Conservation (phyloP, 2,113 vertebrate species). For the Sterna hirundo region DNA sequence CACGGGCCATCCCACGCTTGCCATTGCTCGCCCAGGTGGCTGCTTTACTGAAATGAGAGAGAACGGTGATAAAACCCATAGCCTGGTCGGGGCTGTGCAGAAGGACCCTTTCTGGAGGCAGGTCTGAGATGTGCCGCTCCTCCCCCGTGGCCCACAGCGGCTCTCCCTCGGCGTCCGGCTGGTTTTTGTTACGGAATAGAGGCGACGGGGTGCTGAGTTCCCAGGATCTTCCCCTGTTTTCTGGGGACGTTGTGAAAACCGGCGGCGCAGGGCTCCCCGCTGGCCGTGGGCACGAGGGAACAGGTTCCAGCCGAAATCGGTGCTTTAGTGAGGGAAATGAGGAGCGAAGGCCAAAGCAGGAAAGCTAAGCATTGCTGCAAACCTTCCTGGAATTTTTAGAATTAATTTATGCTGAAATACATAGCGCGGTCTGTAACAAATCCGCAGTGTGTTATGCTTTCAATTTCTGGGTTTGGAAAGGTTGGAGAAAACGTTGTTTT, state of each 20-base stretch:
- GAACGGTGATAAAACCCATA: accelerated
- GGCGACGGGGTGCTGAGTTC: too few species aligned
- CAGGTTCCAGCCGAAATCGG: not conserved
- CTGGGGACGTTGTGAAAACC: not conserved
- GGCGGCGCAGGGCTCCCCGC: not conserved
- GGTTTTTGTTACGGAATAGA: accelerated
- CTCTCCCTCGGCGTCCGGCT: not conserved
- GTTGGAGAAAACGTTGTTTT: not conserved
- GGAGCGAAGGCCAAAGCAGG: not conserved
- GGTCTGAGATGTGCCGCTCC: not conserved
- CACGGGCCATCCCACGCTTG: not conserved
- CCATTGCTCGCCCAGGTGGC: not conserved
- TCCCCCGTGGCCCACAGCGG: accelerated
- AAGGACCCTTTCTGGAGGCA: not conserved
- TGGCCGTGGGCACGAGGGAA: not conserved
- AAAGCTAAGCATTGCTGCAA: not conserved
- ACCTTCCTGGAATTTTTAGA: not conserved
- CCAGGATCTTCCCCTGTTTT: not conserved
- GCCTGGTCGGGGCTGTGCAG: not conserved
- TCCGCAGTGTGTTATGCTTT: not conserved
- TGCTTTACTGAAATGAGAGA: not conserved
- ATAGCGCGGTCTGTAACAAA: not conserved
- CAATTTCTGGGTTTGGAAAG: not conserved
- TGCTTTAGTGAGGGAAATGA: not conserved
- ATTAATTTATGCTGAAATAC: not conserved